phyloP scores from a whole-genome alignment of 2,888 invertebrate species.

The Euphydryas editha region DNA sequence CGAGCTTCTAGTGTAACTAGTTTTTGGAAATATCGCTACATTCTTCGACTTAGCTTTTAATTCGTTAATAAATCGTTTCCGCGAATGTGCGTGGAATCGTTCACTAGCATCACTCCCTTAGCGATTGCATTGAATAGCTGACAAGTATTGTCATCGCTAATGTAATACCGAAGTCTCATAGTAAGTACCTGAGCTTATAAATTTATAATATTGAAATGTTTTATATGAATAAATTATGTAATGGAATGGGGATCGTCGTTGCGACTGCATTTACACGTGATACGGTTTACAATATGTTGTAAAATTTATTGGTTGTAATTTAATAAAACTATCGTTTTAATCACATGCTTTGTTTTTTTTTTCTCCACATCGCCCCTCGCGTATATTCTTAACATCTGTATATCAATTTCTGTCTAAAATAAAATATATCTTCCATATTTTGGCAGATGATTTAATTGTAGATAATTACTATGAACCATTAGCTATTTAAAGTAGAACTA shows the following conservation, averaged over 20 bases:
- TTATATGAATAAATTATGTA: slow-evolving; percentile 12
- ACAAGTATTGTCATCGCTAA: neutral
- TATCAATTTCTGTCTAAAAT: too few species aligned
- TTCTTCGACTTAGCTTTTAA: neutral
- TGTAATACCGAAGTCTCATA: slow-evolving; percentile 18
- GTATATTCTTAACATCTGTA: too few species aligned
- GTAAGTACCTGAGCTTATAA: slow-evolving; percentile 37
- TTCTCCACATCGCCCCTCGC: slow-evolving; percentile 2
- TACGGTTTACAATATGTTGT: slow-evolving; percentile 17
- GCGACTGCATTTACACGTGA: slow-evolving; percentile 35
- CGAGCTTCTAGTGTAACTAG: slow-evolving; percentile 9
- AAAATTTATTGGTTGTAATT: slow-evolving; percentile 26
- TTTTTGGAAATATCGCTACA: neutral
- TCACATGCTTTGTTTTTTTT: slow-evolving; percentile 14
- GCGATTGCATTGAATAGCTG: neutral
- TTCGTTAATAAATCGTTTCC: neutral
- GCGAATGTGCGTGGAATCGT: too few species aligned
- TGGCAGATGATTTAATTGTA: too few species aligned
- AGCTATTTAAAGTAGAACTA: too few species aligned
- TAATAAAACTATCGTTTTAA: slow-evolving; percentile 34
- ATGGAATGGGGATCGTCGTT: neutral
- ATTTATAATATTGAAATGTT: slow-evolving; percentile 18
- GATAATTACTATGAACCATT: too few species aligned
- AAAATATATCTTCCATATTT: too few species aligned
- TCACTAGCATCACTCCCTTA: neutral